A percentile compares a stretch with the other conserved stretches of the same genome.
These are phyloP conservation scores for Tetranychus cinnabarinus DNA, from an alignment of 1,140 invertebrate genomes.

Conservation along the genomic window DNA sequence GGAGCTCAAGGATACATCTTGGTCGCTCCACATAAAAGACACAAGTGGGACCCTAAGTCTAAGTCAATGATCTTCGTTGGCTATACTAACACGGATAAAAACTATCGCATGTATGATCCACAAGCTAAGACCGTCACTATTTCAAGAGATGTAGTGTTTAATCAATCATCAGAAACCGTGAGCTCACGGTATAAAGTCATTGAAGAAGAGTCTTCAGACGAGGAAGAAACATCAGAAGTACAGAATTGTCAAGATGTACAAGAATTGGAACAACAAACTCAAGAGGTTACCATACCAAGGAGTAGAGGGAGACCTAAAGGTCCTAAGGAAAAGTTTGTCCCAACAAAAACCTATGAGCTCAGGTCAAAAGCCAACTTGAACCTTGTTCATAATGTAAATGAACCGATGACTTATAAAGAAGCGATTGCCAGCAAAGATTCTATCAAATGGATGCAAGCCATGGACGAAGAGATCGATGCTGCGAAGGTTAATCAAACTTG, in stretches of 20 bases:
- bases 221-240: not conserved
- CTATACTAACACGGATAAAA: slow-evolving; percentile 2
- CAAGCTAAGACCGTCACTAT: not conserved
- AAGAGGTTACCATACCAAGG: not conserved
- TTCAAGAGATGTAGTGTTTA: not conserved
- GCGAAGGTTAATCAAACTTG: slow-evolving; percentile 1
- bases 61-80: not conserved
- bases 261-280: no score
- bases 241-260: no score
- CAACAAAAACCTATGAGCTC: not conserved
- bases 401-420: slow-evolving; percentile 3
- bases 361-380: not conserved
- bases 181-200: not conserved
- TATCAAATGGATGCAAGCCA: slow-evolving; percentile 4
- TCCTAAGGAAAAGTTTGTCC: not conserved
- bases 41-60: not conserved
- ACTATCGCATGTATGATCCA: slow-evolving; percentile 2
- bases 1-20: not conserved
- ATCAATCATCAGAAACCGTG: not conserved
- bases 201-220: not conserved
- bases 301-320: not conserved
- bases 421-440: slow-evolving; percentile 1
- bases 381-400: not conserved
- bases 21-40: not conserved
- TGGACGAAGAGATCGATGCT: slow-evolving; percentile 1